Base-by-base conservation (phyloP, 2,797 vertebrate genomes). In the Lerista edwardsae region DNA sequence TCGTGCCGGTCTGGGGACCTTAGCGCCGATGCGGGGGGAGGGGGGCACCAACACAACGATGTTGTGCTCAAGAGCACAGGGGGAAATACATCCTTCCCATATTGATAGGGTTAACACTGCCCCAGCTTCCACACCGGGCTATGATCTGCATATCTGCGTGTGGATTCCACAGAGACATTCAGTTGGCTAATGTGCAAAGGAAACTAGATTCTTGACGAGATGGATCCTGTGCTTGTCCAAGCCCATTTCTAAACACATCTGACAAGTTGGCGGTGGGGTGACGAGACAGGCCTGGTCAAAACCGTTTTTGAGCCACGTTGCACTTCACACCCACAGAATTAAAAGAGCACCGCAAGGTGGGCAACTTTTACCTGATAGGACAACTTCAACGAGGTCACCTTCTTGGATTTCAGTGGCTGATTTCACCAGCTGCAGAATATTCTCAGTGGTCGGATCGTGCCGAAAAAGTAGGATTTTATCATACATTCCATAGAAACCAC, bases 381-480 rank as follows among this genome's bases (percentile, higher is more conserved):
- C 97, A 84, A 98, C 98, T 95, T 99, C 98, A 94, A 99, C 97
- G 85, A 99, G 97, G 93, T 99, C 98, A 25, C 98, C 98, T 86
- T 99, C 98, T 93, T 98, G 98, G 92, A 99, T 99, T 94, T 99
- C 98, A 3, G 96, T 92, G 47, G 98, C 97, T 2, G 96, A 97
- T 90, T 97, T 97, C 89, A 99, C 97, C 95, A 99, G 95, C 94
- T 99, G 98, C 84, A 99, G 97, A 89, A 99, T 96, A 87, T 99
- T 99, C 83, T 99, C 98, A 0, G 97, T 97, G 34, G 95, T 87
- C 87, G 96, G 96, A 82, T 99, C 98, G 87, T 99, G 98, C 27
- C 98, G 98, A 86, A 99, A 99, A 93, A 99, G 96, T 82, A 99
- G 96, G 90, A 99, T 98, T 96, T 99, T 99, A 95, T 99, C 98